A percentile compares a stretch with the other conserved stretches of the same genome.
These are phyloP conservation scores for Melanostigma gelatinosum DNA, from an alignment of 2,113 vertebrate genomes.

Conservation along the genomic window DNA sequence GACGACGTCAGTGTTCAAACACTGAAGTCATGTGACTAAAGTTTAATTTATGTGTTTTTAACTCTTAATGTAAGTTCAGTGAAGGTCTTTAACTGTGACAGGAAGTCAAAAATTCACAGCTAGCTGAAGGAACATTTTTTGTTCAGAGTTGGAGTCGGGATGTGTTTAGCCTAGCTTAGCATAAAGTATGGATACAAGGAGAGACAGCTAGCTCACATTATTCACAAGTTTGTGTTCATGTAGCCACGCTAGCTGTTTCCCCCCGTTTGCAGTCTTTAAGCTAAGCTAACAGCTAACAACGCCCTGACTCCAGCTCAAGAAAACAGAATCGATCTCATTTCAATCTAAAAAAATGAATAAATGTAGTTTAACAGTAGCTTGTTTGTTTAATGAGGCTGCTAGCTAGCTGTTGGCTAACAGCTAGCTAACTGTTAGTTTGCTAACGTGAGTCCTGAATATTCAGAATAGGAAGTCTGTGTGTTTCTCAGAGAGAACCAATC, in stretches of 20 bases:
- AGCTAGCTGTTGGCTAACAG: not conserved
- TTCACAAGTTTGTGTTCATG: not conserved
- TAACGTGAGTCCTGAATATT: slow-evolving; percentile 14
- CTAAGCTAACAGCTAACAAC: not conserved
- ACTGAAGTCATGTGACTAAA: not conserved
- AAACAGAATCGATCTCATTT: not conserved
- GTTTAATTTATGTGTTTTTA: not conserved
- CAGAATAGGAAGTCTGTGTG: not conserved
- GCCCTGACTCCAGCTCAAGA: not conserved
- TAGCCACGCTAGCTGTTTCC: not conserved
- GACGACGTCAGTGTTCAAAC: not conserved
- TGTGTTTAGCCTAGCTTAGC: slow-evolving; percentile 8
- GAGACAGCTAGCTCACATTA: not conserved
- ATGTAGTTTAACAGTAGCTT: not conserved
- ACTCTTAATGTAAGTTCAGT: not conserved
- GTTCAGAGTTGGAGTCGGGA: not conserved
- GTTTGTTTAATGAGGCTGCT: not conserved
- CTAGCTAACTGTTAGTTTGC: too few relatives aligned
- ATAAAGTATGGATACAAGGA: not conserved
- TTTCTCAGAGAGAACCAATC: not conserved
- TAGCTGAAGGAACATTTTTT: not conserved
- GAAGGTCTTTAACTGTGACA: not conserved
- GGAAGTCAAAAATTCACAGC: not conserved
- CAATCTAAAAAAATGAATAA: not conserved
- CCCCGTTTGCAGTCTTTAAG: not conserved